Percentiles rank a stretch among this genome's conserved stretches.
phyloP scores from a whole-genome alignment of 2,113 vertebrate genomes.

The Psilopogon haemacephalus region DNA sequence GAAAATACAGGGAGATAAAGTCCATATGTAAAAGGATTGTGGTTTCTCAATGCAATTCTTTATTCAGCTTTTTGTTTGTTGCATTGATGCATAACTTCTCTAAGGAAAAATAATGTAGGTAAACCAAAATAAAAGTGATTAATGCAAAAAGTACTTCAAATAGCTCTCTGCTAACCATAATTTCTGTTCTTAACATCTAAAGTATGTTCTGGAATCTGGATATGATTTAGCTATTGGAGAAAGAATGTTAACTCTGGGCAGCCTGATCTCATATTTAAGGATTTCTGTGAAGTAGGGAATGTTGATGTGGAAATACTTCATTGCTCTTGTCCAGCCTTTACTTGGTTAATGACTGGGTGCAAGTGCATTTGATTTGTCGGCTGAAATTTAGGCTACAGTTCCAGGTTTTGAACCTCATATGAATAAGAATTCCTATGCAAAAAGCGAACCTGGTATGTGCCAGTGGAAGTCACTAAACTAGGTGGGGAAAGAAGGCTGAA shows the following conservation, averaged over 20 bases:
- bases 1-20: not conserved
- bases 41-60: not conserved
- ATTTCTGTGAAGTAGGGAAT: not conserved
- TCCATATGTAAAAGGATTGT: not conserved
- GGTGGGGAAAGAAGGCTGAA: not conserved
- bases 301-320: not conserved
- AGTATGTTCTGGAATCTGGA: not conserved
- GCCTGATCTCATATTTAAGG: not conserved
- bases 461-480: not conserved
- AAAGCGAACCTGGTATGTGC: not conserved
- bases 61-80: not conserved
- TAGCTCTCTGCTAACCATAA: not conserved
- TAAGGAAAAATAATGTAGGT: not conserved
- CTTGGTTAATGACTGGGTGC: not conserved
- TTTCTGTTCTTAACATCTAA: constrained; percentile 5
- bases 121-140: not conserved
- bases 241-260: not conserved
- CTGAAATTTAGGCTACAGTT: not conserved
- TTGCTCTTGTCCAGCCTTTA: not conserved
- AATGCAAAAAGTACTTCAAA: not conserved
- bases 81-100: not conserved
- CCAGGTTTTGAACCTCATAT: not conserved
- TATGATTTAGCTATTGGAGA: not conserved
- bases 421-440: not conserved
- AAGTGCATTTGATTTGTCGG: not conserved